phyloP scores from a whole-genome alignment of 2,888 invertebrate species.

The Nephrotoma guestfalica region DNA sequence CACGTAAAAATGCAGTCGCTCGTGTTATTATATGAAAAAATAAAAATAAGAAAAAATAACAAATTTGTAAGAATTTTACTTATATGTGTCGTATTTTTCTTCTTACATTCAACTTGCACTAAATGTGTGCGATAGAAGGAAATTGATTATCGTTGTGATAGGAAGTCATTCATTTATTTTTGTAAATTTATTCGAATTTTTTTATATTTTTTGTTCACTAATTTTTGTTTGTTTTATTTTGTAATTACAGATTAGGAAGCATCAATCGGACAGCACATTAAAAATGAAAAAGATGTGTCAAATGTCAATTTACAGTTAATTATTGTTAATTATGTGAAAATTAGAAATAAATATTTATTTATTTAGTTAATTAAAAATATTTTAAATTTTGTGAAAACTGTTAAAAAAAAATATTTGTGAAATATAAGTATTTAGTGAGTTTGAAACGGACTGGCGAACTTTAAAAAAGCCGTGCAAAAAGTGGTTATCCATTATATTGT shows the following conservation, averaged over 20 bases:
- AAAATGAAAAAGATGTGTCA: not conserved
- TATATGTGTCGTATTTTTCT: not conserved
- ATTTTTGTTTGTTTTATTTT: not conserved
- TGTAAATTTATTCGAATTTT: not conserved
- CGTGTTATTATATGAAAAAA: not conserved
- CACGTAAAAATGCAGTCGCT: not conserved
- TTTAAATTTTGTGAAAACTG: not conserved
- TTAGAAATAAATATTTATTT: not conserved
- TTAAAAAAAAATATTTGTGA: not conserved
- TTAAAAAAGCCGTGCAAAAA: not conserved
- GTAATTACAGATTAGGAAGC: not conserved
- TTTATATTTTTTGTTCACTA: not conserved
- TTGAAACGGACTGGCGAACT: not conserved
- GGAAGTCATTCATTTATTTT: not conserved
- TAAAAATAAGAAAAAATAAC: not conserved
- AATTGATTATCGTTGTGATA: not conserved
- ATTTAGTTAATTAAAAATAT: not conserved
- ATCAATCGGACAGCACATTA: not conserved
- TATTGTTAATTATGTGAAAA: not conserved
- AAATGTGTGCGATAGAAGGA: not conserved
- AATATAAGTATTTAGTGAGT: not conserved
- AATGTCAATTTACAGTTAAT: not conserved
- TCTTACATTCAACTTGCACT: not conserved
- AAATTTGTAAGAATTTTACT: not conserved
- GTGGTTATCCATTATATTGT: not conserved